Evolutionary conservation across 2,888 invertebrate genomes (phyloP).

Genomic region (Blastobasis lacticolella): DNA sequence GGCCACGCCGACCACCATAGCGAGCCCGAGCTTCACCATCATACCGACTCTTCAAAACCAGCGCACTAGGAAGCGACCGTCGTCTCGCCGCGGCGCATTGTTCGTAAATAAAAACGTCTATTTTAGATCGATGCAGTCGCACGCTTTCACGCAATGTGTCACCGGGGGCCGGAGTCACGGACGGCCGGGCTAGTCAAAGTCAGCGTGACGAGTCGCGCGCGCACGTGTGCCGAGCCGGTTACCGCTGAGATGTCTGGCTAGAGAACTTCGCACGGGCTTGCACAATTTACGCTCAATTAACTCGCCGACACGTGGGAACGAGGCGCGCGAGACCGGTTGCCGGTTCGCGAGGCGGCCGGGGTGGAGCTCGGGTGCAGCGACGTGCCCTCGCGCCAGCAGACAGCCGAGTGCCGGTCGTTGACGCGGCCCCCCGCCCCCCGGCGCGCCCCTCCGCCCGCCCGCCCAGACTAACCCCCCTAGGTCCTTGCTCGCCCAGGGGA

Average conservation of each 20-base stretch:
- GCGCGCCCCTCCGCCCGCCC: slow-evolving; percentile 62
- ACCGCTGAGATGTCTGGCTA: too few relatives aligned
- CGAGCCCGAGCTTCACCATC: slow-evolving; percentile 64
- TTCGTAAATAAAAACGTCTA: slow-evolving; percentile 56
- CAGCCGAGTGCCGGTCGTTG: slow-evolving; percentile 69
- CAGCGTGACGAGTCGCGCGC: slow-evolving; percentile 17
- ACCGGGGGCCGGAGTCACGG: slow-evolving; percentile 10
- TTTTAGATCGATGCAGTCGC: slow-evolving; percentile 52
- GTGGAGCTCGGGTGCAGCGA: slow-evolving; percentile 29
- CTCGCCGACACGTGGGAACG: too few relatives aligned
- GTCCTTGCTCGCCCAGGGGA: slow-evolving; percentile 22
- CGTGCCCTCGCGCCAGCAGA: slow-evolving; percentile 55
- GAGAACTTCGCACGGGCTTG: background rate
- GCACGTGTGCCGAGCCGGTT: slow-evolving; percentile 23
- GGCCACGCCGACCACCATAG: slow-evolving; percentile 70
- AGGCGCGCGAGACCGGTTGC: too few relatives aligned
- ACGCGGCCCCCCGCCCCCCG: slow-evolving; percentile 54
- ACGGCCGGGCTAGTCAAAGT: too few relatives aligned
- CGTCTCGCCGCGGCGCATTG: slow-evolving; percentile 31
- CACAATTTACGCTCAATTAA: too few relatives aligned
- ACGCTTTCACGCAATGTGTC: slow-evolving; percentile 50
- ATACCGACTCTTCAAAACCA: slow-evolving; percentile 20
- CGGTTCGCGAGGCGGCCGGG: too few relatives aligned
- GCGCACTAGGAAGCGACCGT: slow-evolving; percentile 31
- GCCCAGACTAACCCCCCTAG: slow-evolving; percentile 47